Evolutionary conservation across 2,113 vertebrate genomes (phyloP), one percentile per base, ranked within the genome.

Genomic region (Anhinga anhinga): DNA sequence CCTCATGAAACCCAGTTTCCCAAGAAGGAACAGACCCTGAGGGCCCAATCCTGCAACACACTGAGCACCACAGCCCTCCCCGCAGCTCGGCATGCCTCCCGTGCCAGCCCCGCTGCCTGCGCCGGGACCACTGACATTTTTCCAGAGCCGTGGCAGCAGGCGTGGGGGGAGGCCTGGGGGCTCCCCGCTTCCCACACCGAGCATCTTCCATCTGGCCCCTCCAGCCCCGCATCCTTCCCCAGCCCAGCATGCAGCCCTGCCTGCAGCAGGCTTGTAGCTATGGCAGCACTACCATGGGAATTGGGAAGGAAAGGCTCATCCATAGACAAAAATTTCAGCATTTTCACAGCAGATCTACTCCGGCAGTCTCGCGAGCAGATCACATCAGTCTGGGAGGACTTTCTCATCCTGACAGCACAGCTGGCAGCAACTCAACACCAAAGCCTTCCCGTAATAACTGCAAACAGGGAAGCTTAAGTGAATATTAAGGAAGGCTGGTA

Each of bases 121-220:
- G 0, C 67, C 1, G 3, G 10, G 4, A 44, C 30, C 90, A 30
- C 40, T 3, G 3, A 7, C 15, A 6, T 10, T 15, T 20, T 36
- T 9, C 44, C 7, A 0, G 23, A 73, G 52, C 40, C 4, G 1
- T 3, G 2, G 70, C 45, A 61, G 56, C 34, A 34, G 47, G 56
- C 5, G 1, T 1, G 1, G 26, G 50, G 56, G 21, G 42, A 47
- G 56, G 15, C 16, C 49, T 0, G 1, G 50, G 67, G 13, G n/a
- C 36, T 55, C 47, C 83, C 83, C 2, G 5, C 59, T 81, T 66
- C 80, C 88, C 84, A 52, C 26, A 0, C 25, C 3, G 1, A 91
- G 56, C 59, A 69, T 69, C 82, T 82, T 58, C 90, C 94, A 91
- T 58, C 80, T 58, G 77, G 47, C 13, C 85, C 47, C 65, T 30